Base-by-base conservation (phyloP, 1,140 invertebrate genomes). In the Mactra quadrangularis region DNA sequence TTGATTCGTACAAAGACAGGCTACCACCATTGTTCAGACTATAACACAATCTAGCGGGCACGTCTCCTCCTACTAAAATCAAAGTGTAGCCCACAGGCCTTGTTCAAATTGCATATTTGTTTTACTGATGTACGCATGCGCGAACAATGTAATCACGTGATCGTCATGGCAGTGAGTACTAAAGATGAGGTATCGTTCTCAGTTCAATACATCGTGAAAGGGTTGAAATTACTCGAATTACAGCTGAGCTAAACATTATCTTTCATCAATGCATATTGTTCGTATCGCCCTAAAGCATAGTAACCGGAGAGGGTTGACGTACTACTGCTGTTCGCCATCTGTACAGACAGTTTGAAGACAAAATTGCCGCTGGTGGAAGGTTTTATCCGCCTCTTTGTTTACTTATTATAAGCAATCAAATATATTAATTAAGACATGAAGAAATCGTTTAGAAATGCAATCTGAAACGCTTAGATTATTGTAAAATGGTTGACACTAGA, bases 211-310 rank as follows among this genome's bases (percentile, higher is more conserved):
- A n/a, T 33, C 64, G 52, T 57, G 45, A 81, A 71, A 47, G 45
- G 50, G 33, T 81, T 81, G 15, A 81, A 71, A 47, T 57, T 81
- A 53, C 64, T 68, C 62, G 50, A 25, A 57, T 81, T 70, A 41
- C 62, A 70, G 35, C 29, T 70, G 17, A 70, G 27, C 33, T 53
- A 60, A 68, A 59, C 62, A 71, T 33, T 31, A 68, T 70, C 55
- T 50, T 25, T 60, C 64, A 81, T 81, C 77, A 81, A 81, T 81
- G 66, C 53, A 60, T 68, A 71, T 81, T 81, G 77, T 71, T 50
- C 22, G 47, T 25, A 2, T n/a, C 27, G 29, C 27, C 38, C 77
- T 71, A 53, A 64, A 78, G 77, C 62, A 53, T 13, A 60, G 77
- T 45, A 81, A 81, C 31, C 15, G 4, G 77, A 81, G 77, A 71